These are phyloP conservation scores for Silurus meridionalis DNA, from an alignment of 2,113 vertebrate genomes.

Conservation along the genomic window DNA sequence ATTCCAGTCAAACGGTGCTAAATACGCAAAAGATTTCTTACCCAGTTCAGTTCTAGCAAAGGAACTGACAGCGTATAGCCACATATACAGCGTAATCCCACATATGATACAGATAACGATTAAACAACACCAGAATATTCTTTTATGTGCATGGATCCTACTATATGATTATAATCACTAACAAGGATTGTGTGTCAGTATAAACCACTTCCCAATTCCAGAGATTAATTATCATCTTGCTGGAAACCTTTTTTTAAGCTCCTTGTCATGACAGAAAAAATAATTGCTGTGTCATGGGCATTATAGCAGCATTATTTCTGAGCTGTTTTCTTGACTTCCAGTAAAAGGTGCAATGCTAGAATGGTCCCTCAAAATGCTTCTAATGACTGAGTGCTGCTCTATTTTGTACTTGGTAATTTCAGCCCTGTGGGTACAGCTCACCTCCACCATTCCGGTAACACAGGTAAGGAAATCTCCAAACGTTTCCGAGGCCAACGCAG, in stretches of 20 bases:
- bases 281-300: not conserved
- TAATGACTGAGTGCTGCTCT: slow-evolving; percentile 6
- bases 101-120: not conserved
- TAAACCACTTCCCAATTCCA: not conserved
- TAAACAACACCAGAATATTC: not conserved
- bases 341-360: not conserved
- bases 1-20: too few species aligned
- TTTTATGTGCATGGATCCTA: not conserved
- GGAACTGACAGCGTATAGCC: too few species aligned
- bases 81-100: too few species aligned
- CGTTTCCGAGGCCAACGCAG: slow-evolving; percentile 80
- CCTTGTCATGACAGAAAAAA: not conserved
- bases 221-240: not conserved
- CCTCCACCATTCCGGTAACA: slow-evolving; percentile 85
- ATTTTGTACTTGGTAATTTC: not conserved
- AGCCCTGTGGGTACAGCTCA: slow-evolving; percentile 56
- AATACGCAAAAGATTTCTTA: too few species aligned
- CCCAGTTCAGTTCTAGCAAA: too few species aligned
- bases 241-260: not conserved
- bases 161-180: too few species aligned
- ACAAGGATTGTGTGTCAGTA: too few species aligned
- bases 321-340: not conserved
- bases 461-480: slow-evolving; percentile 82
- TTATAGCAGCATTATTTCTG: not conserved
- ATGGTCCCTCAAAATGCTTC: not conserved